Base-by-base conservation (phyloP, 1,140 invertebrate species). In the Drosophila pseudoananassae region DNA sequence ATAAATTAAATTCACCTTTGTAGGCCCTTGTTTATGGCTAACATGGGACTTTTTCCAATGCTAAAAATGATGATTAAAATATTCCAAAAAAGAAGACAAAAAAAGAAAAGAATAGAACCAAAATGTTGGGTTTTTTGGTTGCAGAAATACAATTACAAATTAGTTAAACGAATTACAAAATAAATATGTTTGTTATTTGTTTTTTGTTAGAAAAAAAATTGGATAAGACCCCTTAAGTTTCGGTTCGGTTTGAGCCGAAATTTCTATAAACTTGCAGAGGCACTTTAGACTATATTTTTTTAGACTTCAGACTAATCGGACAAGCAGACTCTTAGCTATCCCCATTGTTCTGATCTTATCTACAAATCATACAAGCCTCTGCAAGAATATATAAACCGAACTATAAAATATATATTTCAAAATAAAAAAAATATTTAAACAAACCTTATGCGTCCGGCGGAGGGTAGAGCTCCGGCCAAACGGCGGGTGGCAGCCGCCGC, bases 1-100 rank as follows among this genome's bases (percentile, higher is more conserved):
- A 65, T 76, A 60, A 77, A 75, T 20, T 56, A 66, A 89, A 89
- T 89, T 91, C 95, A 97, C 95, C 96, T 95, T 93, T 96, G 96
- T 92, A 97, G 94, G 93, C 96, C 96, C 95, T 96, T 97, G 94
- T 96, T 96, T 94, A 96, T 96, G 93, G 96, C 95, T 93, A 97
- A 95, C 93, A 97, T 87, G 76, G 94, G 92, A 96, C 95, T 94
- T 96, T 97, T 91, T 91, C 90, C 90, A 91, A 91, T 90, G 90
- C 90, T 91, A 91, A 82, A 85, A 87, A 91, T 87, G 83, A 87
- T 78, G 75, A 87, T 52, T 72, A 65, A 76, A 7, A 46, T 23
- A 46, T 43, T 43, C 40, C 33, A 8, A 17, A 64, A 54, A 29
- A 57, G 58, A 61, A 50, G 59, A 77, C 53, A 46, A 47, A 47